Evolutionary conservation across 1,140 invertebrate species (phyloP).

Genomic region (Hypsibius dujardini): DNA sequence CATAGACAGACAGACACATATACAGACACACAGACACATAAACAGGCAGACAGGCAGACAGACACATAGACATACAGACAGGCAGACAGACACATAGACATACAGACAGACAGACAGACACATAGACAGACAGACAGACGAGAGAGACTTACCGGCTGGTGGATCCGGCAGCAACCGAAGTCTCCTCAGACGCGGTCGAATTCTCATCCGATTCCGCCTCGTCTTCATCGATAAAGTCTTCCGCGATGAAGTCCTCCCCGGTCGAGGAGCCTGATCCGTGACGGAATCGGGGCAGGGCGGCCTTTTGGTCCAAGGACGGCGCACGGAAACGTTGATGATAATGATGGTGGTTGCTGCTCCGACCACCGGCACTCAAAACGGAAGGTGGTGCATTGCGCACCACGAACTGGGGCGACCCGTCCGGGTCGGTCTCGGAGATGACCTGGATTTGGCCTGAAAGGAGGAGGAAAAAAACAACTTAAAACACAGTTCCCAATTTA

Average conservation of each 20-base stretch:
- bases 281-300: neutral
- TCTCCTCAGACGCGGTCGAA: constrained; percentile 20
- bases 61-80: no score
- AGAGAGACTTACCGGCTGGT: neutral
- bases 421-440: neutral
- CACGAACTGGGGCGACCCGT: neutral
- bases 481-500: neutral
- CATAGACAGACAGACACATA: no score
- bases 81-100: no score
- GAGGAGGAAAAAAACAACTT: neutral
- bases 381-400: neutral
- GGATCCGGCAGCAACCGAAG: constrained; percentile 17
- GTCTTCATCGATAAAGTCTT: constrained; percentile 24
- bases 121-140: no score
- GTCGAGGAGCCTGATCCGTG: neutral
- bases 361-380: no score
- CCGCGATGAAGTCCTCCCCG: neutral
- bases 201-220: constrained; percentile 24
- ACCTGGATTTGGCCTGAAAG: constrained; percentile 6
- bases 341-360: no score
- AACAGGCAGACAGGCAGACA: no score
- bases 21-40: no score
- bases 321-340: no score
- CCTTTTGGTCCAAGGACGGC: neutral
- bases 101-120: no score